phyloP scores from a whole-genome alignment of 2,113 vertebrate species.

The Psittacara wagleri region DNA sequence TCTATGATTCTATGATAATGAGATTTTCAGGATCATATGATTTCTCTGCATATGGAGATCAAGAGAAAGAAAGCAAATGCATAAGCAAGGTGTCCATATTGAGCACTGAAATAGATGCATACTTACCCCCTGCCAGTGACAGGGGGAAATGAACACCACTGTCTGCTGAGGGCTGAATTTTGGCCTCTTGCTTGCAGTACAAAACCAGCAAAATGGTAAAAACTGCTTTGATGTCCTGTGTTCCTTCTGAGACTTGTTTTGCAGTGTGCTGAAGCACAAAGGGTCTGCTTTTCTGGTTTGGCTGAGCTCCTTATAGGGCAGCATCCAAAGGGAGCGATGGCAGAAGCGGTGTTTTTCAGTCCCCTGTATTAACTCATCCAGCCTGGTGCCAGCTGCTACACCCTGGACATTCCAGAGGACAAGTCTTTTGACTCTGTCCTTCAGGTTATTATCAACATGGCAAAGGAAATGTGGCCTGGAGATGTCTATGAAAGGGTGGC shows the following conservation, averaged over 20 bases:
- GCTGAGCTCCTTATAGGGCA: background rate
- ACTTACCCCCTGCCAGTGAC: background rate
- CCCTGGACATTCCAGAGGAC: background rate
- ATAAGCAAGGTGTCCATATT: background rate
- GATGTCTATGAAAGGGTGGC: too few relatives aligned
- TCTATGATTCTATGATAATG: background rate
- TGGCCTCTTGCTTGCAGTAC: background rate
- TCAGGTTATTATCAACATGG: background rate
- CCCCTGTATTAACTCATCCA: background rate
- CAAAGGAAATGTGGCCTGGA: background rate
- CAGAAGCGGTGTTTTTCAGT: background rate
- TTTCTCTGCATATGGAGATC: background rate
- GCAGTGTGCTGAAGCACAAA: background rate
- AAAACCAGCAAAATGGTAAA: background rate
- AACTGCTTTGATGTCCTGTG: background rate
- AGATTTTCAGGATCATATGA: background rate
- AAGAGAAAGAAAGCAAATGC: background rate
- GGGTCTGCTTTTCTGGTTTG: background rate
- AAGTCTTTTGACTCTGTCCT: background rate
- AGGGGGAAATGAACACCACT: background rate
- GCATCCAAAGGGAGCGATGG: background rate
- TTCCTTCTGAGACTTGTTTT: background rate
- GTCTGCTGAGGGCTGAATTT: background rate
- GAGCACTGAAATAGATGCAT: background rate
- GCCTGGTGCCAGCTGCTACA: background rate